These are phyloP conservation scores for Cyclopterus lumpus DNA, from an alignment of 2,797 vertebrate genomes.

Conservation along the genomic window DNA sequence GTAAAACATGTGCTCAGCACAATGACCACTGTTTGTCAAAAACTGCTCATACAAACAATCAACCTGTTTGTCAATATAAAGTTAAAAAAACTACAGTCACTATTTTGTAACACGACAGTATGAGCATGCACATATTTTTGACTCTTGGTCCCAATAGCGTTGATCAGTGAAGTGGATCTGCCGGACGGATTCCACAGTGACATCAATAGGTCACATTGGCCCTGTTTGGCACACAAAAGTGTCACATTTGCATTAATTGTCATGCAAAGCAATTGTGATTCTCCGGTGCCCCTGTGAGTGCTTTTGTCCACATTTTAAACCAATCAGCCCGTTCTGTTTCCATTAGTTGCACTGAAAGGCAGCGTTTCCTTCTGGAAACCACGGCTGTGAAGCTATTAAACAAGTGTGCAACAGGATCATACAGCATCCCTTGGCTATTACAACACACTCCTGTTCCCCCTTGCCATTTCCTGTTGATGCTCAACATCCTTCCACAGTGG, in stretches of 20 bases:
- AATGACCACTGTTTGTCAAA: background rate
- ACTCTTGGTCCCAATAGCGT: constrained; percentile 1
- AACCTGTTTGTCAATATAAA: background rate
- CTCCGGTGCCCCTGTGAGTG: constrained; percentile 11
- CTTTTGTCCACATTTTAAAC: constrained; percentile 59
- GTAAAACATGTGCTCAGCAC: background rate
- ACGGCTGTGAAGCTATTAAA: constrained; percentile 58
- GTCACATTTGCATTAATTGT: constrained; percentile 57
- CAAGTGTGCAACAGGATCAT: constrained; percentile 70
- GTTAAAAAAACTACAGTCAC: background rate
- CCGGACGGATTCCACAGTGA: constrained; percentile 15
- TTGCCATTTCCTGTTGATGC: constrained; percentile 71
- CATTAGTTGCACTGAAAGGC: constrained; percentile 42
- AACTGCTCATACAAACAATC: background rate
- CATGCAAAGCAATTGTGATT: constrained; percentile 65
- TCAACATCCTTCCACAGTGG: constrained; percentile 43
- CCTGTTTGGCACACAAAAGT: constrained; percentile 12
- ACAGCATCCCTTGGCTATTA: constrained; percentile 66
- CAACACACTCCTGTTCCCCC: constrained; percentile 55
- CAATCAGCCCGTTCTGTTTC: constrained; percentile 44
- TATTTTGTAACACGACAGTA: background rate
- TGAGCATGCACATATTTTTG: background rate
- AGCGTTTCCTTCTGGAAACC: constrained; percentile 56
- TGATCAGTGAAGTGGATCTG: constrained; percentile 6
- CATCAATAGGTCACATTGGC: constrained; percentile 21